Percentiles rank a stretch among this genome's conserved stretches.
phyloP scores from a whole-genome alignment of 1,140 invertebrate species.

The Plutomurus gul region DNA sequence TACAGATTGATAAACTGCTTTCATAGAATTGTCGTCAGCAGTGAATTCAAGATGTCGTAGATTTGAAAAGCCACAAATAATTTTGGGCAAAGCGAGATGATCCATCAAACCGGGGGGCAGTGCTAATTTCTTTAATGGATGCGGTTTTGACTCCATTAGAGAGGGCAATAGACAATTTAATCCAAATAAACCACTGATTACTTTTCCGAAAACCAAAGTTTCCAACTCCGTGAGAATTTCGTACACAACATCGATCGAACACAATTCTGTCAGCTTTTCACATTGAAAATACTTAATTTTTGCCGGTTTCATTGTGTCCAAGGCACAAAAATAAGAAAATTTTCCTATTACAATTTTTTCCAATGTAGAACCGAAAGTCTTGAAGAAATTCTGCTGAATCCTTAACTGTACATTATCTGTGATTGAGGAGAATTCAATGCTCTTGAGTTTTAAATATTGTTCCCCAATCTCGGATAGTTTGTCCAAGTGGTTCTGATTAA shows the following conservation, averaged over 20 bases:
- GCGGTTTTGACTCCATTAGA: background rate
- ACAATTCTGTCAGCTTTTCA: background rate
- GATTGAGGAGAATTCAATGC: background rate
- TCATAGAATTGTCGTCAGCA: background rate
- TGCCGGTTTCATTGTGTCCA: background rate
- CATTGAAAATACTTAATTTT: background rate
- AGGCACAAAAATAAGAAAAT: background rate
- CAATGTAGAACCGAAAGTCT: background rate
- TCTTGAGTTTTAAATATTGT: slow-evolving; percentile 1
- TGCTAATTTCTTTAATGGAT: background rate
- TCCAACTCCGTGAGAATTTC: background rate
- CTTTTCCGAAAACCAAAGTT: background rate
- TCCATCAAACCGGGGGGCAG: background rate
- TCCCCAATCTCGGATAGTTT: background rate
- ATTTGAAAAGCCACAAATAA: background rate
- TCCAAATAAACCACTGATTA: background rate
- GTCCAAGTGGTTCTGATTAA: background rate
- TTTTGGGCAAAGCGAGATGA: background rate
- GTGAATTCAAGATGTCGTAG: background rate
- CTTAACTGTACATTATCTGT: slow-evolving; percentile 4
- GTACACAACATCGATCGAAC: background rate
- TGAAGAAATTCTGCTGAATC: background rate
- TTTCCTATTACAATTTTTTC: slow-evolving; percentile 5
- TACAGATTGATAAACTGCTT: background rate
- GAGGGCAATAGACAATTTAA: background rate